Evolutionary conservation across 2,113 vertebrate genomes (phyloP).

Genomic region (Ammodramus savannarum): DNA sequence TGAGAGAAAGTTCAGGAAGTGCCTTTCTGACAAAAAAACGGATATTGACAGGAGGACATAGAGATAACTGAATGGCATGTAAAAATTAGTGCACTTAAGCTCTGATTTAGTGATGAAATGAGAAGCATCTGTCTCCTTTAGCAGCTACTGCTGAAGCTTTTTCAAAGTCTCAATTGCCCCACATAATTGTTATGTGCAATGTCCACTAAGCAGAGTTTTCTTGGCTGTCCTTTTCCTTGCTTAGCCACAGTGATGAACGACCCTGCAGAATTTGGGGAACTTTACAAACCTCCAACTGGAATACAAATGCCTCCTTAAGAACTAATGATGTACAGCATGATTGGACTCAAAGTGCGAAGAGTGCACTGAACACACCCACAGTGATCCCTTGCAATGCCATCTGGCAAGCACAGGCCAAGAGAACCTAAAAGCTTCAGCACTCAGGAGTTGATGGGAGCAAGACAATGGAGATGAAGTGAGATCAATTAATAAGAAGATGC

Average conservation of each 20-base stretch:
- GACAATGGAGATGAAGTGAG: background rate
- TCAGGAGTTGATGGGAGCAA: background rate
- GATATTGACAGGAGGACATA: background rate
- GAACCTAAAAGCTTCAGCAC: background rate
- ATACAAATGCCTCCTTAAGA: background rate
- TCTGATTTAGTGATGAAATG: background rate
- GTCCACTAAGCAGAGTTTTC: background rate
- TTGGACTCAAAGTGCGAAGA: background rate
- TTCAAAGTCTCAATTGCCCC: background rate
- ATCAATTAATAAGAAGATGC: background rate
- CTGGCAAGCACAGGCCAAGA: background rate
- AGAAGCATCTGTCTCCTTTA: background rate
- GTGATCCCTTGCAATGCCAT: background rate
- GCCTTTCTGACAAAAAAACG: background rate
- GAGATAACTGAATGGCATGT: background rate
- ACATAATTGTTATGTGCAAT: background rate
- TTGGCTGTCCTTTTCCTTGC: background rate
- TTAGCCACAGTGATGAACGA: background rate
- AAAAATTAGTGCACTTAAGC: background rate
- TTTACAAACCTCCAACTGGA: background rate
- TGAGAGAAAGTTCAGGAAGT: background rate
- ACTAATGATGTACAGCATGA: background rate
- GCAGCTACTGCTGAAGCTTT: background rate
- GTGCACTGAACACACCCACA: rapidly evolving
- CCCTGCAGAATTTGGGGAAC: background rate